A percentile compares a stretch with the other conserved stretches of the same genome.
Evolutionary conservation across 2,888 invertebrate genomes (phyloP).

Genomic region (Chalcosyrphus nemorum): DNA sequence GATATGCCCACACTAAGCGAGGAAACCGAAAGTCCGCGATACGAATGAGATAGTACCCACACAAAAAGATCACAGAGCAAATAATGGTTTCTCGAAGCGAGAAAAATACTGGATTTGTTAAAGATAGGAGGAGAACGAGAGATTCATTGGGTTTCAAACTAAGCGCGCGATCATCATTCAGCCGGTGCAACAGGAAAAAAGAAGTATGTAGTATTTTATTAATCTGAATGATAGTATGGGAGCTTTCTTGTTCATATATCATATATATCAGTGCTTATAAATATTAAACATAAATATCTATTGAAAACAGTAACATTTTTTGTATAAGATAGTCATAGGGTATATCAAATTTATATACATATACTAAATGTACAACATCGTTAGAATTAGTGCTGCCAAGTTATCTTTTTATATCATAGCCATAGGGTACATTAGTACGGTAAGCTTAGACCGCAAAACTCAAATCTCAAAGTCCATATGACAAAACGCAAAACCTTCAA

Average conservation of each 20-base stretch:
- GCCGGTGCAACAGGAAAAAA: neutral
- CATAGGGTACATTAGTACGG: too few relatives aligned
- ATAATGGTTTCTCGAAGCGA: slow-evolving; percentile 14
- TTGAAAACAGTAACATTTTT: too few relatives aligned
- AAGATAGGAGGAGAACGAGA: slow-evolving; percentile 1
- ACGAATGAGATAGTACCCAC: slow-evolving; percentile 6
- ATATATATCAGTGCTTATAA: too few relatives aligned
- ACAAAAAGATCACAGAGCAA: slow-evolving; percentile 22
- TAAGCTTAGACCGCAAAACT: too few relatives aligned
- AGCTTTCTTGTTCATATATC: neutral
- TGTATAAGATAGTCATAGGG: too few relatives aligned
- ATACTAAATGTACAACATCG: too few relatives aligned
- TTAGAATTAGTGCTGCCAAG: too few relatives aligned
- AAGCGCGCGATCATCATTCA: slow-evolving; percentile 6
- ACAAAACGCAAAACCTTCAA: too few relatives aligned
- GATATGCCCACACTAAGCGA: slow-evolving; percentile 26
- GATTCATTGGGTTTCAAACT: slow-evolving; percentile 2
- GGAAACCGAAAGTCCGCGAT: slow-evolving; percentile 13
- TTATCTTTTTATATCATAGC: too few relatives aligned
- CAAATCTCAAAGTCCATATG: too few relatives aligned
- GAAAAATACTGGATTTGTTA: slow-evolving; percentile 17
- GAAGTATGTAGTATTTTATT: neutral
- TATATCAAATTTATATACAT: too few relatives aligned
- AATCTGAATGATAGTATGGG: neutral
- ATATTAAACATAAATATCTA: too few relatives aligned